phyloP scores from a whole-genome alignment of 2,797 vertebrate genomes.

The Chlorospingus semifuscus region DNA sequence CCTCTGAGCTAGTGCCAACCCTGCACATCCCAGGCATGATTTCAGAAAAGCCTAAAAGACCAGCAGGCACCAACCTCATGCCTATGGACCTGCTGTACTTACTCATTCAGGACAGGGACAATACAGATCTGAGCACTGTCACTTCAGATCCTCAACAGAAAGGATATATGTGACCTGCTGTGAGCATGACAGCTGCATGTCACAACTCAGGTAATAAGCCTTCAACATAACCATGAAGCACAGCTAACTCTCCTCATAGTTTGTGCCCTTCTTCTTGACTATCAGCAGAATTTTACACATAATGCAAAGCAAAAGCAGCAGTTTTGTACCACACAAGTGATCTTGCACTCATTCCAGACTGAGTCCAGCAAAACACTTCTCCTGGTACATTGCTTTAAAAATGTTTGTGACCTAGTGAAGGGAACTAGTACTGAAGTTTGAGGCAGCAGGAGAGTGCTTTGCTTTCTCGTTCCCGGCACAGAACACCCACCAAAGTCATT shows the following conservation, averaged over 20 bases:
- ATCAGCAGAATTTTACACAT: not conserved
- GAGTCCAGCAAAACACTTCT: not conserved
- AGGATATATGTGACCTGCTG: not conserved
- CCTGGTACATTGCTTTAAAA: not conserved
- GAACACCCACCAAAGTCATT: conserved; percentile 5
- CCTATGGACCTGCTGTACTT: not conserved
- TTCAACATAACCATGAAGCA: not conserved
- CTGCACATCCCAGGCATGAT: not conserved
- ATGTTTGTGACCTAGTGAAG: not conserved
- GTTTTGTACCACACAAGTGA: not conserved
- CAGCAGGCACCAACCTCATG: not conserved
- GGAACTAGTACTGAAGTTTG: not conserved
- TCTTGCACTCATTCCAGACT: rapidly evolving
- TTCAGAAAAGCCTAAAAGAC: not conserved
- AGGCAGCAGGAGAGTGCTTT: not conserved
- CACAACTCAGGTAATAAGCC: not conserved
- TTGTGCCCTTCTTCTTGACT: not conserved
- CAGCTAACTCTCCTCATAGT: not conserved
- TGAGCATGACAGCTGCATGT: not conserved
- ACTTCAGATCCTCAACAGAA: not conserved
- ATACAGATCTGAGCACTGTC: not conserved
- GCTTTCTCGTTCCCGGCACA: not conserved
- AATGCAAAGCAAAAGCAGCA: not conserved
- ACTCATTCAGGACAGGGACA: not conserved
- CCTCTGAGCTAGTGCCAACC: not conserved